These are phyloP conservation scores for Cacatua alba DNA, from an alignment of 2,113 vertebrate species.

Conservation along the genomic window DNA sequence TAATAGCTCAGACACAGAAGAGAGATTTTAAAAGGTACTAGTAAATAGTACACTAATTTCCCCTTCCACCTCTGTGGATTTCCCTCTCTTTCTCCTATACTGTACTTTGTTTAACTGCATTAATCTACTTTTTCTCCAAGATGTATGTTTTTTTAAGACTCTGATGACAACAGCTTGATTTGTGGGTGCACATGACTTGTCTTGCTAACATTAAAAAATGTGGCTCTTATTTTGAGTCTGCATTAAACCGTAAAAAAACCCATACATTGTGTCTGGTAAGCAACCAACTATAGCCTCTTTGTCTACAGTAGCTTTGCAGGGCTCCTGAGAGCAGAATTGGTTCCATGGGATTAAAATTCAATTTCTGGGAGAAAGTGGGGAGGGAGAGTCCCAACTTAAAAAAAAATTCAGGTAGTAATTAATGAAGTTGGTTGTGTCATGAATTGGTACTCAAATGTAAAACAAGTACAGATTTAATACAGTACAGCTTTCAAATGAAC, in stretches of 20 bases:
- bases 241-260: not conserved
- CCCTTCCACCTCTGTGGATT: not conserved
- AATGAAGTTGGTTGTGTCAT: not conserved
- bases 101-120: not conserved
- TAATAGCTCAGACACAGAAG: not conserved
- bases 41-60: not conserved
- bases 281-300: not conserved
- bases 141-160: not conserved
- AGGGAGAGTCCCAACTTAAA: not conserved
- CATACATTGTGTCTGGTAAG: not conserved
- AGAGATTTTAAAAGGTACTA: not conserved
- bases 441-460: not conserved
- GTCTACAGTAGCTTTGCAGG: not conserved
- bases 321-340: not conserved
- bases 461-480: not conserved
- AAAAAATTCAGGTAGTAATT: not conserved
- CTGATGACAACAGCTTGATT: not conserved
- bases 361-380: not conserved
- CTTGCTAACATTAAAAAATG: conserved; percentile 2
- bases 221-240: not conserved
- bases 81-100: not conserved
- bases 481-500: not conserved
- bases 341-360: not conserved
- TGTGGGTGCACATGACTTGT: not conserved
- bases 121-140: not conserved